phyloP scores from a whole-genome alignment of 2,797 vertebrate genomes.

The Phoeniculus purpureus region DNA sequence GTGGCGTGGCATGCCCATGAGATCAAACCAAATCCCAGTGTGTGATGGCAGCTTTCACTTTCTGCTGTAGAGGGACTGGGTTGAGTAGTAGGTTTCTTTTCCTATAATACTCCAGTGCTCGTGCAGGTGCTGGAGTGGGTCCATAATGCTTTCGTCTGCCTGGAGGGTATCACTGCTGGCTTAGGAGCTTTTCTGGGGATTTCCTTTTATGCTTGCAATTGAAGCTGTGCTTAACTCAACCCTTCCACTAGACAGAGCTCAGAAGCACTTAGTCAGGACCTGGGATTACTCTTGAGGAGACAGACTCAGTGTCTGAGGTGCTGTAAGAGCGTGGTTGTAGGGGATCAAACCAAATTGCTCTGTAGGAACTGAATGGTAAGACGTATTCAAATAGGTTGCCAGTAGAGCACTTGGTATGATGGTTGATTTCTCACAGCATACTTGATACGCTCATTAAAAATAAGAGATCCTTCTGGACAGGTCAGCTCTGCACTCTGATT shows the following conservation, averaged over 20 bases:
- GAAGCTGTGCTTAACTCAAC: slow-evolving; percentile 24
- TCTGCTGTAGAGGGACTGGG: background rate
- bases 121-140: background rate
- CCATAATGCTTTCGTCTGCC: background rate
- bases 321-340: fast-evolving
- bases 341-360: background rate
- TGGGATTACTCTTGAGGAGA: background rate
- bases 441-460: background rate
- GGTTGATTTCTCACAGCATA: slow-evolving; percentile 33
- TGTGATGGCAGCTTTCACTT: background rate
- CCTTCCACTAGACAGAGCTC: background rate
- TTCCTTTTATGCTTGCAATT: background rate
- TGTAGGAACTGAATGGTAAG: background rate
- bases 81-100: background rate
- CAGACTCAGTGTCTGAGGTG: background rate
- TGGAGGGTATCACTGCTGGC: background rate
- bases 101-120: background rate
- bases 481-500: slow-evolving; percentile 7
- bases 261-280: background rate
- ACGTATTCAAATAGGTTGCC: background rate
- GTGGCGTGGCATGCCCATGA: fast-evolving
- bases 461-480: slow-evolving; percentile 41
- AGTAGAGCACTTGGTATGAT: slow-evolving; percentile 18
- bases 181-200: slow-evolving; percentile 49
- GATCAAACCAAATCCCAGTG: background rate